These are phyloP conservation scores for Sarcophaga caerulescens DNA, from an alignment of 2,888 invertebrate genomes.

Conservation along the genomic window DNA sequence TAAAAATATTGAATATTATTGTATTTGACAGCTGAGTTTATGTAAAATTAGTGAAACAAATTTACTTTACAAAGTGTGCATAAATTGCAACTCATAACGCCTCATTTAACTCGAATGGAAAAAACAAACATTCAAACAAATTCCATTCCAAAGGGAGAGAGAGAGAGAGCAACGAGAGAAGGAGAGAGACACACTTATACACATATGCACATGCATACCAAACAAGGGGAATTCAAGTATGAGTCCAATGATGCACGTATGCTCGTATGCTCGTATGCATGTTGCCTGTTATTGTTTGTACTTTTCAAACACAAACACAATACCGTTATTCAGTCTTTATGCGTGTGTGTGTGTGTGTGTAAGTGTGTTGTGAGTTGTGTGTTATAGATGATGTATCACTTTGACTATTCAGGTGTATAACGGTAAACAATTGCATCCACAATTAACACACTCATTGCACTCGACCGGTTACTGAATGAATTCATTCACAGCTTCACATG, in stretches of 20 bases:
- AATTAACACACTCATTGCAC: slow-evolving; percentile 36
- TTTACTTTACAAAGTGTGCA: slow-evolving; percentile 67
- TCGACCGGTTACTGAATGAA: neutral
- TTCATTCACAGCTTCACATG: slow-evolving; percentile 1
- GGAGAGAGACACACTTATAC: neutral
- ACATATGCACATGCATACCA: neutral
- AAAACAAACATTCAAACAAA: slow-evolving; percentile 44
- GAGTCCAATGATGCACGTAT: too few relatives aligned
- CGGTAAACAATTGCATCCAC: slow-evolving; percentile 54
- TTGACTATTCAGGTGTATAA: slow-evolving; percentile 67
- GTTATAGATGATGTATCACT: slow-evolving; percentile 50
- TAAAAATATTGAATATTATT: slow-evolving; percentile 46
- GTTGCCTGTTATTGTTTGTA: slow-evolving; percentile 45
- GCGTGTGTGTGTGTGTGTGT: neutral
- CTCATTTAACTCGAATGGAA: slow-evolving; percentile 65
- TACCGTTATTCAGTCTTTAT: slow-evolving; percentile 28
- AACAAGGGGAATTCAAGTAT: neutral
- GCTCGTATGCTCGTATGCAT: neutral
- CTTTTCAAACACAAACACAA: slow-evolving; percentile 39
- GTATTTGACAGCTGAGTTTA: slow-evolving; percentile 67
- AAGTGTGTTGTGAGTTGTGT: too few relatives aligned
- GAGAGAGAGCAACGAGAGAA: neutral
- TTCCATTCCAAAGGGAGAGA: neutral
- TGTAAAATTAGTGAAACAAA: slow-evolving; percentile 65
- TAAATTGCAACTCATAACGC: slow-evolving; percentile 67